Evolutionary conservation across 2,888 invertebrate species (phyloP).

Genomic region (Cenopis cana): DNA sequence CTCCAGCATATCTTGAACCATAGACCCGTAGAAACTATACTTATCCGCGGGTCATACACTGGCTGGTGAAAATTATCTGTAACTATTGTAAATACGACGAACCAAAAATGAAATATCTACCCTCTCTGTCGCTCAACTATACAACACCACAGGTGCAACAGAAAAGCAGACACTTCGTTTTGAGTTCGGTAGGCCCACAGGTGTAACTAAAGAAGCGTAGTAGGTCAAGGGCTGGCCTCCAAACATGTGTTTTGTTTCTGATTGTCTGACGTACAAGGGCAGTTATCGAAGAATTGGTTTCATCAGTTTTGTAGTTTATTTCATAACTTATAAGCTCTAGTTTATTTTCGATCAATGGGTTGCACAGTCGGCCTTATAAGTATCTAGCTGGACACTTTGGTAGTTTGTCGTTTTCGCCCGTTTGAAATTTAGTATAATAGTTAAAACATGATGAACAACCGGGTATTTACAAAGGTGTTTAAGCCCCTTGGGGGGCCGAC

Average conservation of each 20-base stretch:
- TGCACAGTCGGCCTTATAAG: too few species aligned
- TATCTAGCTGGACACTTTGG: too few species aligned
- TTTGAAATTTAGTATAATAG: too few species aligned
- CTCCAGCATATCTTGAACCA: not conserved
- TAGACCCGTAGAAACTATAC: not conserved
- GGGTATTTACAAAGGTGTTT: too few species aligned
- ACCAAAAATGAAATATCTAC: too few species aligned
- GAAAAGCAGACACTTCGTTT: too few species aligned
- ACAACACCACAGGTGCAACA: too few species aligned
- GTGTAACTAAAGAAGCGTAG: slow-evolving; percentile 17
- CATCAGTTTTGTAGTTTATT: not conserved
- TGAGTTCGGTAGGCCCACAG: not conserved
- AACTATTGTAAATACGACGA: not conserved
- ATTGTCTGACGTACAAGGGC: slow-evolving; percentile 18
- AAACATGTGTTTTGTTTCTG: slow-evolving; percentile 23
- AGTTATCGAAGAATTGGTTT: not conserved
- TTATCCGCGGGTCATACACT: not conserved
- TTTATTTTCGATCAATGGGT: not conserved
- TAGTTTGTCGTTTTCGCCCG: too few species aligned
- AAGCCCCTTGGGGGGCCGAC: too few species aligned
- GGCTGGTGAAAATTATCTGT: not conserved
- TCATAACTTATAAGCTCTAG: not conserved
- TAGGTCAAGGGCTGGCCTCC: slow-evolving; percentile 38
- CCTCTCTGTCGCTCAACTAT: too few species aligned
- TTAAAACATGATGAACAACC: too few species aligned